Conservation (phyloP, 35 echinoderm and acorn worm genomes). For the Amphiura filiformis region DNA sequence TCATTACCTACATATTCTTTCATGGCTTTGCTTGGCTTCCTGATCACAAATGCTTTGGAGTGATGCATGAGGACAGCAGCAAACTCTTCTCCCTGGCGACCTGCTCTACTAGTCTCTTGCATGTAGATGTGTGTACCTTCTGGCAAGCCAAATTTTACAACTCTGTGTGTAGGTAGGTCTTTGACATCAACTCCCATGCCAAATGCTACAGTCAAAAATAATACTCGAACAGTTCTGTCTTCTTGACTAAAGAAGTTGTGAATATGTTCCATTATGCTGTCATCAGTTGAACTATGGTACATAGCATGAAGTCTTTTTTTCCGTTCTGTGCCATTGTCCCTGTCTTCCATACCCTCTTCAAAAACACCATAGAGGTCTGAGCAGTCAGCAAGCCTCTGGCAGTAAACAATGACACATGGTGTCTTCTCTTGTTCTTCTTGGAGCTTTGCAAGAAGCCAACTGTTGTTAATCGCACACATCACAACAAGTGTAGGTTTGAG, state of each 20-base stretch:
- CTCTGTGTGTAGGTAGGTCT: background rate
- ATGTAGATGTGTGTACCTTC: background rate
- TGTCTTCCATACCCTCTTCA: background rate
- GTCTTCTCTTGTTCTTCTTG: background rate
- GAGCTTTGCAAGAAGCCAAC: background rate
- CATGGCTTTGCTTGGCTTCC: background rate
- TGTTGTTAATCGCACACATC: too few species aligned
- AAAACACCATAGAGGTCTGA: background rate
- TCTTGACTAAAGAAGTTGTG: background rate
- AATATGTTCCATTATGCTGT: background rate
- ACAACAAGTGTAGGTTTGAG: too few species aligned
- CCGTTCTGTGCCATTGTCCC: background rate
- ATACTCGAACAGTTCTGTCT: background rate
- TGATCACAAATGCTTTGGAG: background rate
- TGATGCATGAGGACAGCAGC: background rate
- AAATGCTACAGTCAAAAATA: background rate
- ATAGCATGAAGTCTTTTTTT: background rate
- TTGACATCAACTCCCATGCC: background rate
- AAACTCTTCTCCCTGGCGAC: background rate
- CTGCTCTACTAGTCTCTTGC: background rate
- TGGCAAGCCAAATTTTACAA: background rate
- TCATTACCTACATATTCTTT: background rate
- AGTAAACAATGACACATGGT: background rate
- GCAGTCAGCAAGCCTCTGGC: background rate
- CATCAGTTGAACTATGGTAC: background rate